Conservation (phyloP, 1,140 invertebrate genomes). For the Sitophilus oryzae region DNA sequence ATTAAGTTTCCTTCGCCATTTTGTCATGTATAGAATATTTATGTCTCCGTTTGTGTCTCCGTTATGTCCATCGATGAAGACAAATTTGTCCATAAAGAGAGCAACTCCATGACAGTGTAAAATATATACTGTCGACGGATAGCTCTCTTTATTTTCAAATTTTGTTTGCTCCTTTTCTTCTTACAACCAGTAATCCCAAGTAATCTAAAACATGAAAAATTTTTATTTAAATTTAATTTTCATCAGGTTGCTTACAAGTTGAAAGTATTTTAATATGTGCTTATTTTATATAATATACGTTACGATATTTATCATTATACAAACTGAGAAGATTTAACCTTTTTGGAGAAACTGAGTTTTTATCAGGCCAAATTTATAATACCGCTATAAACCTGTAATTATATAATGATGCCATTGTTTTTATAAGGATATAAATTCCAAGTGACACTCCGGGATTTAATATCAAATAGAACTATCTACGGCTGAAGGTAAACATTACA, state of each 20-base stretch:
- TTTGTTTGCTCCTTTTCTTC: conserved; percentile 25
- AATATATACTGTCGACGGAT: conserved; percentile 65
- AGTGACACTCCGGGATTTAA: conserved; percentile 12
- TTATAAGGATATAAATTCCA: conserved; percentile 15
- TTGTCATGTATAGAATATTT: neutral
- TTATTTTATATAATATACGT: too few relatives aligned
- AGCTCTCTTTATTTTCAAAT: conserved; percentile 67
- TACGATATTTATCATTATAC: neutral
- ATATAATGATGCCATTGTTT: conserved; percentile 15
- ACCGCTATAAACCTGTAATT: conserved; percentile 8
- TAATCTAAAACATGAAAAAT: too few relatives aligned
- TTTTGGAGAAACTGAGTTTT: neutral
- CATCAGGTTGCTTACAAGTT: too few relatives aligned
- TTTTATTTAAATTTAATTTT: too few relatives aligned
- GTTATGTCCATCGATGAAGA: conserved; percentile 2
- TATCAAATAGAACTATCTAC: conserved; percentile 14
- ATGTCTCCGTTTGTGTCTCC: neutral
- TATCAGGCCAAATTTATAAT: conserved; percentile 4
- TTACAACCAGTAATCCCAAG: neutral
- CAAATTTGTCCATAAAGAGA: conserved; percentile 61
- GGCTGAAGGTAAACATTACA: conserved; percentile 12
- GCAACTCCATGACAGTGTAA: conserved; percentile 70
- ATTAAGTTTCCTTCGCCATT: neutral
- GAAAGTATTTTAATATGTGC: too few relatives aligned
- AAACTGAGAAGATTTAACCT: neutral